Base-by-base conservation (phyloP, 2,888 invertebrate genomes). In the Tholera decimalis region DNA sequence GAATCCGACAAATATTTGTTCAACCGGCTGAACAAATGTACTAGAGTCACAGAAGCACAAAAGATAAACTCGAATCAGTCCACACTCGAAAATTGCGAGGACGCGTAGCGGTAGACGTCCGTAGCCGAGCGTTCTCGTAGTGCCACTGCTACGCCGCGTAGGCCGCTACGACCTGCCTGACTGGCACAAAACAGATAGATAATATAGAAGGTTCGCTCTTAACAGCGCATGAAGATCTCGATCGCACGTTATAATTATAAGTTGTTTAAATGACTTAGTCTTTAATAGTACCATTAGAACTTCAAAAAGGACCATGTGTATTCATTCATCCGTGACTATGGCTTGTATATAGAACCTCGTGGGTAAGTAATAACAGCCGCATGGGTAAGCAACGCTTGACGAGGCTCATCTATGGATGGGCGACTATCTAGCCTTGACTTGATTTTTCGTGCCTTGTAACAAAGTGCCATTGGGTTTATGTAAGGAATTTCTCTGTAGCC, bases 101-200 rank as follows among this genome's bases (percentile, higher is more conserved):
- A 61, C 67, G 61, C 77, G 79, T 72, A 77, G 72, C 80, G 78
- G 83, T 82, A 83, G 84, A 87, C 91, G 89, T 82, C 89, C 87
- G 91, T 87, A 88, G 84, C 86, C 81, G 72, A 59, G 83, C 85
- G 79, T 74, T 37, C 79, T 76, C 88, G 88, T 88, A 85, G 85
- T 83, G 78, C 71, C 61, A 91, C 91, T 91, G 87, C 79, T 79
- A 80, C 85, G 82, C 75, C 67, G 53, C 82, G 80, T 84, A 83
- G 85, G 73, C 68, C 50, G 77, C 71, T 75, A 73, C 82, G 77
- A 55, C 53, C 37, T 39, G 64, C 28, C 64, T 22, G 35, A 49
- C 56, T 15, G 33, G 4, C 49, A 28, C 41, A 2, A n/a, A 4
- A 35, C 55, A 65, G 37, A 24, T 8, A 54, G 4, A 1, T 39